These are phyloP conservation scores for Sesia bembeciformis DNA, from an alignment of 2,888 invertebrate genomes.

Conservation along the genomic window DNA sequence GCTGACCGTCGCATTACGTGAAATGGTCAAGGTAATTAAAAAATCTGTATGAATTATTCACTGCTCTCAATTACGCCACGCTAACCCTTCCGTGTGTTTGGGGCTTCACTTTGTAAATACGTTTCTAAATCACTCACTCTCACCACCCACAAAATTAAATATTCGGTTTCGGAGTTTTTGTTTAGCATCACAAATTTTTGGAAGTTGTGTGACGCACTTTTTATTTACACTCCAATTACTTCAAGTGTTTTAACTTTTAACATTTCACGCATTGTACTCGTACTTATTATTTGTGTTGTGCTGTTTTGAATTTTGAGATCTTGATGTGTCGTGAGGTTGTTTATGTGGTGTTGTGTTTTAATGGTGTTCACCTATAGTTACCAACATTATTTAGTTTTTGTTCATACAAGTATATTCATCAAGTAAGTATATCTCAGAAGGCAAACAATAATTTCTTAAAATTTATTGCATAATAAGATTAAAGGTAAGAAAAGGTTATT, in stretches of 20 bases:
- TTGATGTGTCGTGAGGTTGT: not conserved
- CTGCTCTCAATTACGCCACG: slow-evolving; percentile 52
- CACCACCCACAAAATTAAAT: slow-evolving; percentile 35
- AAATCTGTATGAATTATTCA: slow-evolving; percentile 60
- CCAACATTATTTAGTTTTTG: no score
- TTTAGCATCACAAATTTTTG: slow-evolving; percentile 31
- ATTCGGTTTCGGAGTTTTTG: slow-evolving; percentile 27
- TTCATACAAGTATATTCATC: no score
- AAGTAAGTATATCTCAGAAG: no score
- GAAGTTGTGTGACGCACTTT: not conserved
- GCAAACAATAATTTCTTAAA: no score
- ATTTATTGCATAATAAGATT: no score
- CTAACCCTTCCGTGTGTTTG: slow-evolving; percentile 63
- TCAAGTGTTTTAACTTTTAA: slow-evolving; percentile 4
- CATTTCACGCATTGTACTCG: not conserved
- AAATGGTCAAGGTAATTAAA: slow-evolving; percentile 72
- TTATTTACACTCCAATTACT: slow-evolving; percentile 4
- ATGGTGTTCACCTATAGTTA: no score
- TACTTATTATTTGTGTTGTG: not conserved
- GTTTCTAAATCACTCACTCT: slow-evolving; percentile 55
- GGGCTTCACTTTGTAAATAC: slow-evolving; percentile 64
- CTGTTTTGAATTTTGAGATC: not conserved
- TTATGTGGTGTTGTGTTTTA: no score
- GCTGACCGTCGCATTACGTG: slow-evolving; percentile 56
- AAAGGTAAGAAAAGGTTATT: no score